A percentile compares a stretch with the other conserved stretches of the same genome.
These are phyloP conservation scores for Pterostichus madidus DNA, from an alignment of 2,888 invertebrate species.

Conservation along the genomic window DNA sequence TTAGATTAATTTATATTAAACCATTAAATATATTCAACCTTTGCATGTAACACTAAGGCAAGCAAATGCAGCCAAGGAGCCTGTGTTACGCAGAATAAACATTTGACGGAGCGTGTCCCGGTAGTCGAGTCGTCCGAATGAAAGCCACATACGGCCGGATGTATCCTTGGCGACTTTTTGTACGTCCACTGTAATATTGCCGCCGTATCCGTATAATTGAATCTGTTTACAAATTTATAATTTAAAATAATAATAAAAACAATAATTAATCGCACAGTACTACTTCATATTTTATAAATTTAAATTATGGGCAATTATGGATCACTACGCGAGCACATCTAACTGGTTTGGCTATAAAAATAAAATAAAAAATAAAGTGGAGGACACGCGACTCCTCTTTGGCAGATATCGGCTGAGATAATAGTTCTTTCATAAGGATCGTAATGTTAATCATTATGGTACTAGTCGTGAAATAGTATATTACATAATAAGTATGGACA, in stretches of 20 bases:
- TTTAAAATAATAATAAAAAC: background rate
- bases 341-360: too few species aligned
- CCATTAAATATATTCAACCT: conserved; percentile 64
- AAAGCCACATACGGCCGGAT: conserved; percentile 80
- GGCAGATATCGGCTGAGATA: too few species aligned
- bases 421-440: too few species aligned
- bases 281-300: too few species aligned
- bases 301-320: too few species aligned
- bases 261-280: too few species aligned
- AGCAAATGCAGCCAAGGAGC: conserved; percentile 80
- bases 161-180: conserved; percentile 79
- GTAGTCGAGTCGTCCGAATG: conserved; percentile 79
- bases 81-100: conserved; percentile 80
- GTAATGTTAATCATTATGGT: too few species aligned
- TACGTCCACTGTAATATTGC: conserved; percentile 78
- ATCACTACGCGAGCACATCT: too few species aligned
- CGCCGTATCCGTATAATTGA: conserved; percentile 81
- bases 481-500: too few species aligned
- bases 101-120: conserved; percentile 76
- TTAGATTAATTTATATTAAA: conserved; percentile 15
- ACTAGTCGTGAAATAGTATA: too few species aligned
- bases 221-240: conserved; percentile 72
- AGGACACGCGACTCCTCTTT: too few species aligned
- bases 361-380: too few species aligned
- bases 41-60: conserved; percentile 72